A percentile compares a stretch with the other conserved stretches of the same genome.
Evolutionary conservation across 2,113 vertebrate species (phyloP).

Genomic region (Myiozetetes cayanensis): DNA sequence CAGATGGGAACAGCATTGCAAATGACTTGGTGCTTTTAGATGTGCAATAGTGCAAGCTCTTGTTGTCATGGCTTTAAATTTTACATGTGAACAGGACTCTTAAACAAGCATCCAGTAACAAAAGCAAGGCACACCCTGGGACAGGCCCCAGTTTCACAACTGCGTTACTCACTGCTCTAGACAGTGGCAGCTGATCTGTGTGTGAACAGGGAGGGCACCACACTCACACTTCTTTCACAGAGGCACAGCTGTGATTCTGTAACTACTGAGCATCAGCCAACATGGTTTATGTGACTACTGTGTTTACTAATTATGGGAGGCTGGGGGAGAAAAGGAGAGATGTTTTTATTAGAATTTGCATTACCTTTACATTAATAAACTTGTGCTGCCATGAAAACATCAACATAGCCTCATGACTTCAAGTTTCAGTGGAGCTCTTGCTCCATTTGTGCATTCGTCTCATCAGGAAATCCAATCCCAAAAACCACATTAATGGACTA

Average conservation of each 20-base stretch:
- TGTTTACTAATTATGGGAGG: background rate
- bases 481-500: background rate
- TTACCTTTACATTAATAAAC: background rate
- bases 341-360: background rate
- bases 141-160: background rate
- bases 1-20: background rate
- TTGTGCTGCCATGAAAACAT: background rate
- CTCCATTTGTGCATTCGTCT: background rate
- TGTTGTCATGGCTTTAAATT: background rate
- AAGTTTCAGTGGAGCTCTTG: background rate
- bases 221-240: background rate
- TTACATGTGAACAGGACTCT: background rate
- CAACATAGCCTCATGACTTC: background rate
- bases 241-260: background rate
- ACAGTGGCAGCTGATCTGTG: rapidly evolving
- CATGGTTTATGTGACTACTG: background rate
- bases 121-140: background rate
- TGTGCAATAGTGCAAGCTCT: background rate
- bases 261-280: background rate
- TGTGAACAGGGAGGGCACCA: background rate
- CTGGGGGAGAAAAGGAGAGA: background rate
- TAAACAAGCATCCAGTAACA: background rate
- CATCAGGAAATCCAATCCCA: background rate
- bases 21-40: background rate
- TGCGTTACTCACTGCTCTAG: rapidly evolving